These are phyloP conservation scores for Pelobates fuscus DNA, from an alignment of 2,113 vertebrate species.

Conservation along the genomic window DNA sequence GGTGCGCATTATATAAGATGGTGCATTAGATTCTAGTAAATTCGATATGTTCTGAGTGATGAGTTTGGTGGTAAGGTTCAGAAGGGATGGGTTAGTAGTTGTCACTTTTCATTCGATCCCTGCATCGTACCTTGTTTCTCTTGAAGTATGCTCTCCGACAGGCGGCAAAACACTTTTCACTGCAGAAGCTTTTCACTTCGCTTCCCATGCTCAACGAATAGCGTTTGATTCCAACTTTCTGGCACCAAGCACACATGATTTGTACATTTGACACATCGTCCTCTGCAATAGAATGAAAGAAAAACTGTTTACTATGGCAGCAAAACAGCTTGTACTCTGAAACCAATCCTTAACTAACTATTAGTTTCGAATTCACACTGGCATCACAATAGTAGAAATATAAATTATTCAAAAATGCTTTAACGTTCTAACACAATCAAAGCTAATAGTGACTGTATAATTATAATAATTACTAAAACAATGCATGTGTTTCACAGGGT, in stretches of 20 bases:
- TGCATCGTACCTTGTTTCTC: conserved; percentile 93
- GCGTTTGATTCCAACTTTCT: conserved; percentile 98
- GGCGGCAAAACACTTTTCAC: conserved; percentile 98
- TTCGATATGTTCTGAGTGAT: too few species aligned
- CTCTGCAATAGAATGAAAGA: conserved; percentile 83
- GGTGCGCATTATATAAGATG: too few species aligned
- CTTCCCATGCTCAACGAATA: conserved; percentile 99
- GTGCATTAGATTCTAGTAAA: too few species aligned
- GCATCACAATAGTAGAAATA: too few species aligned
- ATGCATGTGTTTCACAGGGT: too few species aligned
- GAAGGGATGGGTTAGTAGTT: too few species aligned
- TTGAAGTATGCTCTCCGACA: conserved; percentile 98
- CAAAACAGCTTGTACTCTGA: conserved; percentile 66
- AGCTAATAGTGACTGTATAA: too few species aligned
- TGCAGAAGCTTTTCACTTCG: conserved; percentile 99
- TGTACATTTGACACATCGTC: conserved; percentile 96
- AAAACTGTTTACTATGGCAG: conserved; percentile 68
- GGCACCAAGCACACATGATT: conserved; percentile 99
- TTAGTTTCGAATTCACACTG: too few species aligned
- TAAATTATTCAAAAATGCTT: too few species aligned
- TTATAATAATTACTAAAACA: too few species aligned
- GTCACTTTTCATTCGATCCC: neutral
- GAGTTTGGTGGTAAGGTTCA: too few species aligned
- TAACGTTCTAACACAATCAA: too few species aligned
- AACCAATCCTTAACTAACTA: neutral